phyloP scores from a whole-genome alignment of 2,888 invertebrate species.

The Iselma pallidipennis region DNA sequence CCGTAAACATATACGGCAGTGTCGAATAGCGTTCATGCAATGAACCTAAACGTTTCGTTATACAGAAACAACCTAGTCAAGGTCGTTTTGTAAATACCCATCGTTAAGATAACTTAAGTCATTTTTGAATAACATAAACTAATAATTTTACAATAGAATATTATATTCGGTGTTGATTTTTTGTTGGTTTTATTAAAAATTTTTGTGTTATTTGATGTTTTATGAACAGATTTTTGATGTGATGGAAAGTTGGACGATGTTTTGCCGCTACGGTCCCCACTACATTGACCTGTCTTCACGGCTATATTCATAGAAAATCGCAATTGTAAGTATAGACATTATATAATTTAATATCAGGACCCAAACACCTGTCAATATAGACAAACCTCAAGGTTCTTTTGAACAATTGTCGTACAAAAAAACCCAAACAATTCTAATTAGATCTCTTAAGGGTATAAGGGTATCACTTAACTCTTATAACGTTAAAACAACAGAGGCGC shows the following conservation, averaged over 20 bases:
- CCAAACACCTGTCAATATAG: background rate
- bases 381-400: background rate
- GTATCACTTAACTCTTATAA: background rate
- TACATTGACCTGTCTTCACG: constrained; percentile 39
- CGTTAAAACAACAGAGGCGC: background rate
- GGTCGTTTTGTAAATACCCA: constrained; percentile 37
- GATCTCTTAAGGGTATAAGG: background rate
- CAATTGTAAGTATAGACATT: constrained; percentile 44
- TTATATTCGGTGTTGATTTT: background rate
- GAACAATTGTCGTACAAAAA: background rate
- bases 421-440: background rate
- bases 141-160: background rate
- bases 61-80: constrained; percentile 39
- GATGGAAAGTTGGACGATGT: constrained; percentile 49
- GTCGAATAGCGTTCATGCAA: constrained; percentile 27
- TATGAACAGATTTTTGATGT: constrained; percentile 50
- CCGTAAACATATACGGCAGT: constrained; percentile 15
- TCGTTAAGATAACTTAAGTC: background rate
- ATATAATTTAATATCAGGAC: constrained; percentile 5
- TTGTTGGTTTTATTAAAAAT: constrained; percentile 6
- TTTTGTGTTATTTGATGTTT: constrained; percentile 45
- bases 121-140: background rate
- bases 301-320: constrained; percentile 45
- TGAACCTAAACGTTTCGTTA: constrained; percentile 27
- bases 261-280: constrained; percentile 40